Conservation (phyloP, 2,113 vertebrate genomes). For the Pionites leucogaster region DNA sequence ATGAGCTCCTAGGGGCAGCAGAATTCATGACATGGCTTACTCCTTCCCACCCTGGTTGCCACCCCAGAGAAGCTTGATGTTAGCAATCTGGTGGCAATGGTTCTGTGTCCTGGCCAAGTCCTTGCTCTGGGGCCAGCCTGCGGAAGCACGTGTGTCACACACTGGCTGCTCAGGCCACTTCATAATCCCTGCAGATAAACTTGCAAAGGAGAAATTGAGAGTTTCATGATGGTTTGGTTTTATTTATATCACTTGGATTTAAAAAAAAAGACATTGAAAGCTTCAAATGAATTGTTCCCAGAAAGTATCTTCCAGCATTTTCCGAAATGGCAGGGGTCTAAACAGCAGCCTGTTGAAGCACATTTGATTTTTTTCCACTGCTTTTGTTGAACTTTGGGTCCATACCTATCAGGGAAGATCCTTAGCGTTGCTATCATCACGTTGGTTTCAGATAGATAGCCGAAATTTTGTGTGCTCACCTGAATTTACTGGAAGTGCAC, state of each 20-base stretch:
- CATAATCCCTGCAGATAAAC: background rate
- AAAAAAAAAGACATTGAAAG: background rate
- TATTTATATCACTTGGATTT: background rate
- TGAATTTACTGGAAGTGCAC: background rate
- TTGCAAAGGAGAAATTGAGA: background rate
- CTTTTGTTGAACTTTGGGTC: background rate
- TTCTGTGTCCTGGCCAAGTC: background rate
- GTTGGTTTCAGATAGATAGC: background rate
- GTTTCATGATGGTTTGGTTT: background rate
- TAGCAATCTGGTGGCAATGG: background rate
- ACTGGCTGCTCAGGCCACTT: background rate
- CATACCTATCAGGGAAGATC: background rate
- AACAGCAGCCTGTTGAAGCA: background rate
- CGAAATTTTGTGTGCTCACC: background rate
- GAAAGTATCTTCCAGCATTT: background rate
- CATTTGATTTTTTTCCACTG: background rate
- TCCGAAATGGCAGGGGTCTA: background rate
- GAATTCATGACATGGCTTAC: fast-evolving
- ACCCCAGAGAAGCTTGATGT: background rate
- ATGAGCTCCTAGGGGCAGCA: fast-evolving
- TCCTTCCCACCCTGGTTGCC: background rate
- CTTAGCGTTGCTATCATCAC: background rate
- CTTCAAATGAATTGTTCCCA: background rate
- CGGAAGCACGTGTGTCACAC: background rate
- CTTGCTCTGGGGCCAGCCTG: background rate